Conservation (phyloP, 1,140 invertebrate species). For the Brachionus paranguensis region DNA sequence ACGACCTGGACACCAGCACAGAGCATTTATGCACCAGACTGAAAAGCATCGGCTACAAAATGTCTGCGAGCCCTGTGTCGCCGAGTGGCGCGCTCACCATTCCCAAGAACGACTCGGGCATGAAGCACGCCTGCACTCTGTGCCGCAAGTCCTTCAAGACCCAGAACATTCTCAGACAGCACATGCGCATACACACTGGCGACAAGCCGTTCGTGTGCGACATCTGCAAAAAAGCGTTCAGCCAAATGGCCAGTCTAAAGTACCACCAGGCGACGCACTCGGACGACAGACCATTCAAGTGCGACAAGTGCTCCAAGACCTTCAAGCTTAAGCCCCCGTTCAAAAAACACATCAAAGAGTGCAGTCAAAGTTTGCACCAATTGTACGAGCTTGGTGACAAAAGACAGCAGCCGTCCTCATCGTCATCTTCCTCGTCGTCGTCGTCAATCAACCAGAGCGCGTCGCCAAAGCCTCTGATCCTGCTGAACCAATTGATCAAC, state of each 20-base stretch:
- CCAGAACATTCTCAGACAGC: conserved; percentile 79
- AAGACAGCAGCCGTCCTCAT: background rate
- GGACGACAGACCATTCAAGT: conserved; percentile 21
- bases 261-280: conserved; percentile 36
- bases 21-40: background rate
- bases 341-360: conserved; percentile 36
- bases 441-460: conserved; percentile 6
- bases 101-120: background rate
- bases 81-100: background rate
- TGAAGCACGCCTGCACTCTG: conserved; percentile 73
- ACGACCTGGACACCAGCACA: background rate
- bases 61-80: background rate
- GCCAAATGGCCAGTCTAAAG: conserved; percentile 38
- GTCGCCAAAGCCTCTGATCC: background rate
- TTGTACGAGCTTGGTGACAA: background rate
- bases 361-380: background rate
- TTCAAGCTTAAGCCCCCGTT: conserved; percentile 32
- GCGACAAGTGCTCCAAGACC: conserved; percentile 24
- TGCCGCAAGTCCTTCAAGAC: conserved; percentile 89
- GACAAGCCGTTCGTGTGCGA: conserved; percentile 98
- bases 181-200: conserved; percentile 56
- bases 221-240: conserved; percentile 74
- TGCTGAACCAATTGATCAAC: background rate
- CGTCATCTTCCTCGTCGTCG: background rate
- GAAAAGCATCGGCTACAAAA: background rate